Evolutionary conservation across 2,888 invertebrate genomes (phyloP), one percentile per base, ranked within the genome.

Genomic region (Byasa hedistus): DNA sequence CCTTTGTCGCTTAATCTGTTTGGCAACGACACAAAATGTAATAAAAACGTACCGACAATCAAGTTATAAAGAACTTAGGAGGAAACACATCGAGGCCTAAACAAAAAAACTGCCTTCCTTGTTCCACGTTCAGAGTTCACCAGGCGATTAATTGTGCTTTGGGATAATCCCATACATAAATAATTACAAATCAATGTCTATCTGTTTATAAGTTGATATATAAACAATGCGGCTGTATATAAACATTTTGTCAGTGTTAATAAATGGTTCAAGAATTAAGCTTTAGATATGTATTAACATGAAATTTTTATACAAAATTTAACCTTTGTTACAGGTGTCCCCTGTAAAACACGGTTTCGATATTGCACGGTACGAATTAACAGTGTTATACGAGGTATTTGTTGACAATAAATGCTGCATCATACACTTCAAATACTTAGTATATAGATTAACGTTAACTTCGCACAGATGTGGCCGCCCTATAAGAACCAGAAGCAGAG

Each of bases 21-120:
- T 87, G 87, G 87, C 85, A 73, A 24, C 58, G 65, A 66, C 73
- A 82, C 87, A 88, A 82, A 75, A 73, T 64, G 66, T 52, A 68
- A 76, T 76, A 80, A 81, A 81, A 79, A 76, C 69, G 58, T 21
- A 32, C 5, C 32, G 24, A 57, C 59, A 59, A 36, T 55, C n/a
- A 19, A 15, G 15, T 60, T 23, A 74, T 72, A 76, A 74, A 73
- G 73, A 66, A 69, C 69, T 66, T 65, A 68, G 64, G 71, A 73
- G 75, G 71, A 70, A 76, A 74, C 76, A 82, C 76, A 81, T 79
- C 79, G 69, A 57, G 66, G 55, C 55, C 65, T 61, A 68, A 68
- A 66, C 69, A 71, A 70, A 72, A 79, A 74, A 75, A 24, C 0
- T 73, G n/a, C 70, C 77, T 86, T 86, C 85, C 85, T 83, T 72